These are phyloP conservation scores for Melanostoma mellinum DNA, from an alignment of 2,888 invertebrate genomes.

Conservation along the genomic window DNA sequence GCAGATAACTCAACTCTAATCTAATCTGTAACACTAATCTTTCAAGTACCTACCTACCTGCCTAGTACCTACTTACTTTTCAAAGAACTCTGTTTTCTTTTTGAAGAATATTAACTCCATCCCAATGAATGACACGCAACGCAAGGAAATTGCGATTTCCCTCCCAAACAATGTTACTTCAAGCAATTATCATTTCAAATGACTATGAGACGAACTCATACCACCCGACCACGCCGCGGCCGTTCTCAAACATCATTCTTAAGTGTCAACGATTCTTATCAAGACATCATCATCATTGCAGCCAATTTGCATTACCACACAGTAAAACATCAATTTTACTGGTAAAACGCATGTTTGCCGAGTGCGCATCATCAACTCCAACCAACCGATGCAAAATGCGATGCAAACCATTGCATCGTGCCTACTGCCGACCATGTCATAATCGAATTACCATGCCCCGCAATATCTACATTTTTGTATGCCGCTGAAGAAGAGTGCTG, in stretches of 20 bases:
- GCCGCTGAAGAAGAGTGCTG: neutral
- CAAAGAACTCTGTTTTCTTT: neutral
- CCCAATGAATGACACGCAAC: slow-evolving; percentile 28
- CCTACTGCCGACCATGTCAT: slow-evolving; percentile 29
- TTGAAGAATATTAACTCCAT: neutral
- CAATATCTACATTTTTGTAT: neutral
- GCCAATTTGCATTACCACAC: slow-evolving; percentile 61
- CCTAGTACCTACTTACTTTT: neutral
- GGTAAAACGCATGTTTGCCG: slow-evolving; percentile 59
- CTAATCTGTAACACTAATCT: neutral
- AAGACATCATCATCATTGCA: slow-evolving; percentile 63
- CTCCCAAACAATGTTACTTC: slow-evolving; percentile 16
- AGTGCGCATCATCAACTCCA: slow-evolving; percentile 31
- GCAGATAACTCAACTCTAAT: neutral
- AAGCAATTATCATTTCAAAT: slow-evolving; percentile 41
- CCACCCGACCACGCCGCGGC: neutral
- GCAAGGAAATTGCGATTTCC: neutral
- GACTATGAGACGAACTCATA: slow-evolving; percentile 17
- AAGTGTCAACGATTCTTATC: slow-evolving; percentile 66
- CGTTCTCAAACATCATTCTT: slow-evolving; percentile 40
- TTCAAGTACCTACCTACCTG: neutral
- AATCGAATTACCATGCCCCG: slow-evolving; percentile 45
- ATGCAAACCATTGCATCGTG: neutral
- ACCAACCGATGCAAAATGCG: neutral
- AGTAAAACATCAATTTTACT: slow-evolving; percentile 62